Conservation (phyloP, 2,113 vertebrate genomes). For the Dromaius novaehollandiae region DNA sequence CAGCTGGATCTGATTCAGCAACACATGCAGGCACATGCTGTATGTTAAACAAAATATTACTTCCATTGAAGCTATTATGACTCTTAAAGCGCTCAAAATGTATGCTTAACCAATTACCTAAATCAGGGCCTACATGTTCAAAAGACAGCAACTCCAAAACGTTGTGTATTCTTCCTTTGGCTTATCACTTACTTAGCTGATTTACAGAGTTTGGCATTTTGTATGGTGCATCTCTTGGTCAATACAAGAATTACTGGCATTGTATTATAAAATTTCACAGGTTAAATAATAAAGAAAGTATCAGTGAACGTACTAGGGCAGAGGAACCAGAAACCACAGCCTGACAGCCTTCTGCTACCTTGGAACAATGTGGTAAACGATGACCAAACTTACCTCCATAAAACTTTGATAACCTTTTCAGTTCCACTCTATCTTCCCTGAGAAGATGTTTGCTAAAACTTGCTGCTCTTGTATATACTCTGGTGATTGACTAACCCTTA, state of each 20-base stretch:
- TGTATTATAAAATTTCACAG: neutral
- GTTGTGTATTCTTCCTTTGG: neutral
- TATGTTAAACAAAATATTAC: slow-evolving; percentile 24
- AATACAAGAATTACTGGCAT: neutral
- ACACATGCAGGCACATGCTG: slow-evolving; percentile 49
- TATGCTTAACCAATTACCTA: slow-evolving; percentile 11
- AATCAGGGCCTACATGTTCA: neutral
- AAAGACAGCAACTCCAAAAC: neutral
- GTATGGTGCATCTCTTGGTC: neutral
- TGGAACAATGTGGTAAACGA: neutral
- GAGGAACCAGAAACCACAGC: neutral
- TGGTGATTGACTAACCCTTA: neutral
- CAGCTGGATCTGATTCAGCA: slow-evolving; percentile 50
- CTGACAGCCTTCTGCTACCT: neutral
- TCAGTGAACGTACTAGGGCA: neutral
- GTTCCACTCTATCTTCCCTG: neutral
- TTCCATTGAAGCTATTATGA: slow-evolving; percentile 27
- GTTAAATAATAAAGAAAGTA: neutral
- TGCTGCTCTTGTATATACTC: neutral
- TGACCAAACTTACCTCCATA: neutral
- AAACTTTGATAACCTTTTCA: neutral
- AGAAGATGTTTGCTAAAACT: neutral
- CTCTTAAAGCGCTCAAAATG: neutral
- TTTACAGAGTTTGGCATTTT: neutral
- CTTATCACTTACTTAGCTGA: neutral